Base-by-base conservation (phyloP, 2,797 vertebrate genomes). In the Sebastolobus alascanus region DNA sequence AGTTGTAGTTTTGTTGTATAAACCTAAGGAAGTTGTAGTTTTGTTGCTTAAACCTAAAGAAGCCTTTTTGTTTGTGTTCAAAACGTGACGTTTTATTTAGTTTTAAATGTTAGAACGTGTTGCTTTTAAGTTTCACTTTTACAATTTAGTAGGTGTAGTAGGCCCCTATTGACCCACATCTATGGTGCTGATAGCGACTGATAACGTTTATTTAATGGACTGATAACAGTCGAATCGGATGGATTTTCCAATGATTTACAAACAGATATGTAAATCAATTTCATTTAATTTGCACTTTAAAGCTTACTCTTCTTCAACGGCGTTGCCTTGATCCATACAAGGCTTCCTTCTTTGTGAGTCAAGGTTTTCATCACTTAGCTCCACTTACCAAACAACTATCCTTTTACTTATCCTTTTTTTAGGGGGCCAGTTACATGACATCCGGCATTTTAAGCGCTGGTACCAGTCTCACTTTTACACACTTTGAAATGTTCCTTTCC, bases 321-420 rank as follows among this genome's bases (percentile, higher is more conserved):
- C 2, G 1, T 35, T 46, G 14, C 50, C 60, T 73, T 76, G 10
- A 38, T 74, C 46, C n/a, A n/a, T 37, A 25, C 22, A 27, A 46
- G 43, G 37, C 22, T 69, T 46, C 3, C 3, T 37, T 68, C 4
- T 29, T 12, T 25, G 38, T 22, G 27, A 40, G 59, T 50, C 38
- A 75, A 75, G 59, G 25, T 58, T 38, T 77, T 27, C 14, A 31
- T 43, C 63, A 75, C 18, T 73, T 56, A 71, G 38, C 37, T 63
- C 40, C 25, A 60, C 10, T 54, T 68, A 65, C 7, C 5, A 38
- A 60, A 72, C 22, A 59, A 38, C 33, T 37, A n/a, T 58, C 4
- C 10, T 16, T 46, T 46, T 46, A 46, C 14, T 46, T 46, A 43
- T 43, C 40, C 14, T 43, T 43, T 43, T 2, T 43, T 43, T 43